Evolutionary conservation across 2,113 vertebrate species (phyloP), one percentile per base, ranked within the genome.

Genomic region (Salvelinus fontinalis): DNA sequence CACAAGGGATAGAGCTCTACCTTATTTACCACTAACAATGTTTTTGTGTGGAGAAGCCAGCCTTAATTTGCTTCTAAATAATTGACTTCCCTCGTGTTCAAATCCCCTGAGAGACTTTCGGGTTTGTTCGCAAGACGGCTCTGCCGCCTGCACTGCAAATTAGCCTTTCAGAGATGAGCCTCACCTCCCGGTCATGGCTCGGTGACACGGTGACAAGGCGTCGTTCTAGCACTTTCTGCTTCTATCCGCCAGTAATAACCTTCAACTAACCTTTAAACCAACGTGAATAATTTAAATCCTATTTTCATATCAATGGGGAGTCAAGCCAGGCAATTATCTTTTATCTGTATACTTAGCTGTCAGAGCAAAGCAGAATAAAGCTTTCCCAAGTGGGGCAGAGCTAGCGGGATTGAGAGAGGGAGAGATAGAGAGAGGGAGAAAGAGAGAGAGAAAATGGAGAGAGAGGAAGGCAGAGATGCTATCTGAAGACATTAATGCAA

Each of bases 261-360:
- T 98, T 97, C 95, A 96, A 95, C 95, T 96, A 97, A 97, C 96
- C 96, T 98, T 98, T 95, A 97, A 90, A 96, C 93, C 93, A 88
- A 90, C 83, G 93, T 93, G 96, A 97, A 95, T 96, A 94, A 97
- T 97, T 96, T 93, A 89, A 94, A 93, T 94, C 95, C 94, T 91
- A 97, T 97, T 97, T 97, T 95, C 95, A 95, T 97, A 95, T 97
- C 95, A 96, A 96, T 96, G 93, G 94, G 87, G 93, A 96, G 95
- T 96, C 95, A 94, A 96, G 95, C 94, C 95, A 95, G 94, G 96
- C 96, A 98, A 97, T 98, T 97, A 98, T 97, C 95, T 97, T 97
- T 97, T 95, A 96, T 97, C 95, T 94, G 91, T 95, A 94, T 92
- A 94, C 94, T 95, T 95, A 95, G 94, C 95, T 93, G 92, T 97